Conservation (phyloP, 2,797 vertebrate genomes). For the Pygocentrus nattereri region DNA sequence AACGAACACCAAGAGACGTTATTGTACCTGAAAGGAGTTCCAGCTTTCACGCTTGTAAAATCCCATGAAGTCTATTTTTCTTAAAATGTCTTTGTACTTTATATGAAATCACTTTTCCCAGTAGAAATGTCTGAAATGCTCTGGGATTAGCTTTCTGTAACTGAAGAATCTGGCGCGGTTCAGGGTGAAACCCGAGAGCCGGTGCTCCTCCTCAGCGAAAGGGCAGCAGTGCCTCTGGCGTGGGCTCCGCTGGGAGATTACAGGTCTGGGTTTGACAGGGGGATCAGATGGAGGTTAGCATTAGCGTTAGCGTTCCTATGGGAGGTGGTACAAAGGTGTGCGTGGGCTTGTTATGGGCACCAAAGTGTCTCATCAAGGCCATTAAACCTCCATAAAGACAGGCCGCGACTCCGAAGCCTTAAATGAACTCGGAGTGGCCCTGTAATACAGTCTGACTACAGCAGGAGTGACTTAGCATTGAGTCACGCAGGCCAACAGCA, state of each 20-base stretch:
- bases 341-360: constrained; percentile 16
- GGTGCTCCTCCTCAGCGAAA: neutral
- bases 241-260: constrained; percentile 29
- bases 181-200: neutral
- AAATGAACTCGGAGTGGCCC: constrained; percentile 15
- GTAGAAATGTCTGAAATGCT: no score
- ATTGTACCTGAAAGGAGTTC: no score
- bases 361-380: constrained; percentile 48
- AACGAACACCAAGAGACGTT: no score
- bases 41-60: no score
- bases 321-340: constrained; percentile 10
- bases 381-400: constrained; percentile 40
- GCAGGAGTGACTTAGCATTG: neutral
- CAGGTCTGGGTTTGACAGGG: constrained; percentile 45
- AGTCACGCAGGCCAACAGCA: neutral
- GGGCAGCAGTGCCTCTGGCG: neutral
- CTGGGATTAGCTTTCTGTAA: neutral
- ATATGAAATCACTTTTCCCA: no score
- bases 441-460: constrained; percentile 6
- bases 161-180: neutral
- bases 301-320: constrained; percentile 12
- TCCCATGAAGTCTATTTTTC: no score
- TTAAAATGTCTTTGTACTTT: no score
- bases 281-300: constrained; percentile 27
- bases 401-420: neutral